phyloP scores from a whole-genome alignment of 2,113 vertebrate genomes.

The Mesembrinibis cayennensis region DNA sequence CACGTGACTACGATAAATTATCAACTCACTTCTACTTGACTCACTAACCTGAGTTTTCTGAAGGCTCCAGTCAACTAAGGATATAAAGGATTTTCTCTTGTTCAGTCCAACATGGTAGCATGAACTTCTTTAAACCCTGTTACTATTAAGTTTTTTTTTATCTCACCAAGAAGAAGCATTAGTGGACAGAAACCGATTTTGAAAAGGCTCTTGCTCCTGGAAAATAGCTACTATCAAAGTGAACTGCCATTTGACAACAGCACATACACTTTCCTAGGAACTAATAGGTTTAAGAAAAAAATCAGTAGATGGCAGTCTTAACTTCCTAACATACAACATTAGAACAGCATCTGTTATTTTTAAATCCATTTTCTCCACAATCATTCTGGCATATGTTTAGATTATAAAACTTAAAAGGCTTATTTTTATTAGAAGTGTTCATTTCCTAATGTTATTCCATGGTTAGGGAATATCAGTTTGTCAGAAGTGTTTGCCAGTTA shows the following conservation, averaged over 20 bases:
- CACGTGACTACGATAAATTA: neutral
- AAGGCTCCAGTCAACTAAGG: conserved; percentile 19
- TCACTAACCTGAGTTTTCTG: conserved; percentile 23
- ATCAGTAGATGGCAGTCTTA: conserved; percentile 97
- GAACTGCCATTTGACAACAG: conserved; percentile 72
- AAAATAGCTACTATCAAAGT: conserved; percentile 70
- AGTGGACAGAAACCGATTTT: conserved; percentile 73
- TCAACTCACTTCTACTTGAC: conserved; percentile 29
- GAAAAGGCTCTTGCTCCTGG: conserved; percentile 61
- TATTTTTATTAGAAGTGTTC: conserved; percentile 48
- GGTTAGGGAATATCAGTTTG: conserved; percentile 30
- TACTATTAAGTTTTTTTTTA: conserved; percentile 34
- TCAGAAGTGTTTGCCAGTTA: conserved; percentile 42
- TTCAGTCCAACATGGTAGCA: conserved; percentile 2
- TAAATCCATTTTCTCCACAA: neutral
- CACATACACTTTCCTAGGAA: conserved; percentile 32
- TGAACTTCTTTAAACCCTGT: conserved; percentile 16
- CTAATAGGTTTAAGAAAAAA: conserved; percentile 68
- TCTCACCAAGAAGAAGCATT: neutral
- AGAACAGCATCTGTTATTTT: conserved; percentile 10
- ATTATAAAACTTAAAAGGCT: conserved; percentile 44
- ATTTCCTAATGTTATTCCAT: conserved; percentile 32
- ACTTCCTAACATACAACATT: conserved; percentile 73
- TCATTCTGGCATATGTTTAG: neutral
- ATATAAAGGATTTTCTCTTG: neutral